Evolutionary conservation across 2,797 vertebrate genomes (phyloP).

Genomic region (Australoheros facetus): DNA sequence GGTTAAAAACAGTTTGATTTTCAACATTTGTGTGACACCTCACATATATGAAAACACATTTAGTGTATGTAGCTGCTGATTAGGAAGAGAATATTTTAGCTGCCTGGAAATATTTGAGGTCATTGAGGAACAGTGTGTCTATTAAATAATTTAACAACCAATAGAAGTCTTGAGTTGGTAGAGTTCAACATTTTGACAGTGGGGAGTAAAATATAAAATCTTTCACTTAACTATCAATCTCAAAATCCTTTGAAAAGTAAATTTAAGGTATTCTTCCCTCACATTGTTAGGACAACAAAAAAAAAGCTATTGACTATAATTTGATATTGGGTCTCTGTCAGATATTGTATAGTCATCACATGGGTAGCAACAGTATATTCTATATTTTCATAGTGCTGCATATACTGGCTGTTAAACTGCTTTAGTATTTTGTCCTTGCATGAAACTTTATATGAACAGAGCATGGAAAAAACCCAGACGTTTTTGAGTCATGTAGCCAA

Average conservation of each 20-base stretch:
- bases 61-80: background rate
- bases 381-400: background rate
- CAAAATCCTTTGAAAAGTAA: background rate
- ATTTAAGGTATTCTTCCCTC: too few relatives aligned
- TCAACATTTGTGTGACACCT: background rate
- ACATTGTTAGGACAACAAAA: too few relatives aligned
- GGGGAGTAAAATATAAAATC: background rate
- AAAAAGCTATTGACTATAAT: too few relatives aligned
- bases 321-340: background rate
- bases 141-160: background rate
- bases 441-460: slow-evolving; percentile 14
- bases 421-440: slow-evolving; percentile 14
- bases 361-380: background rate
- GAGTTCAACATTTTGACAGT: background rate
- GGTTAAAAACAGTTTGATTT: too few relatives aligned
- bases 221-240: background rate
- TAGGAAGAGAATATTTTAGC: background rate
- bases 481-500: slow-evolving; percentile 16
- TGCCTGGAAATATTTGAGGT: too few relatives aligned
- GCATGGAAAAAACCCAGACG: background rate
- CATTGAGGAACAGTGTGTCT: too few relatives aligned
- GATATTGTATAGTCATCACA: background rate
- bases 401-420: background rate
- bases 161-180: background rate
- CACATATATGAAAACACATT: background rate